Evolutionary conservation across 1,140 invertebrate genomes (phyloP).

Genomic region (Drosophila suzukii): DNA sequence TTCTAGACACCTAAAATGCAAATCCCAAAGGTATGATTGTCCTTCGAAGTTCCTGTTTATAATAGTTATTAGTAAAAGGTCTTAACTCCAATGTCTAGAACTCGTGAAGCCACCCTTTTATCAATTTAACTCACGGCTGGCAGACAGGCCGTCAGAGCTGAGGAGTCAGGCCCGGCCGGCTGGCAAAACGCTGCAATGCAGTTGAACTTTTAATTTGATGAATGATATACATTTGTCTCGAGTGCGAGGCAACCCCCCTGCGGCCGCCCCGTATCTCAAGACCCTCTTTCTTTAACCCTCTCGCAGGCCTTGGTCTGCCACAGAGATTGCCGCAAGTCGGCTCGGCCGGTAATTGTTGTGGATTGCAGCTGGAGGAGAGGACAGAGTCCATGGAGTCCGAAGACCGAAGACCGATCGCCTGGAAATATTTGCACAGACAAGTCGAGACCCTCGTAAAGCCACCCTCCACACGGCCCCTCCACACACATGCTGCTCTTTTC

Average conservation of each 20-base stretch:
- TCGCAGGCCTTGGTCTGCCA: conserved; percentile 11
- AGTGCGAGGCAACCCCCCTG: conserved; percentile 49
- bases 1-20: no score
- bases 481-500: conserved; percentile 8
- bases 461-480: not conserved
- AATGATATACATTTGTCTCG: conserved; percentile 82
- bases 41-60: no score
- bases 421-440: conserved; percentile 65
- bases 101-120: conserved; percentile 43
- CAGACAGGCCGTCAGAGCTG: conserved; percentile 28
- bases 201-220: conserved; percentile 83
- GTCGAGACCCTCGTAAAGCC: conserved; percentile 13
- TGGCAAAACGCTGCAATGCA: conserved; percentile 66
- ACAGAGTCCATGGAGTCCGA: conserved; percentile 1
- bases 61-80: no score
- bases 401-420: conserved; percentile 44
- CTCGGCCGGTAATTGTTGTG: conserved; percentile 67
- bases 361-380: conserved; percentile 54
- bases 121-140: conserved; percentile 62
- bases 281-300: not conserved
- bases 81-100: not conserved
- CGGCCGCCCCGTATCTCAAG: not conserved
- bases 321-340: conserved; percentile 57
- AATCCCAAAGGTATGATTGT: no score
- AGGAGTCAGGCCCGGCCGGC: conserved; percentile 30